Base-by-base conservation (phyloP, 2,888 invertebrate species). In the Beris morrisii region DNA sequence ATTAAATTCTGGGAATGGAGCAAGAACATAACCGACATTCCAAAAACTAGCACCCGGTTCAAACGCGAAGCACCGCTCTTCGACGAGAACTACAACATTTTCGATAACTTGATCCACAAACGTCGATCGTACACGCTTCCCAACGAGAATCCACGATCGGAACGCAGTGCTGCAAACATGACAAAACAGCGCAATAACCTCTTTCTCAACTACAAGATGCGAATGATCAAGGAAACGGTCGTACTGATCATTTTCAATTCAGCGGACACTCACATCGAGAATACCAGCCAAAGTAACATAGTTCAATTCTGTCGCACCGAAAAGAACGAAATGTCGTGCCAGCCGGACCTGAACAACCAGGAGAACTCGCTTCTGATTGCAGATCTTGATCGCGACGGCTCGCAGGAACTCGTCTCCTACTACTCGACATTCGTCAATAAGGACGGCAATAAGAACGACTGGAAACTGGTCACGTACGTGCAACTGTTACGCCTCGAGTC, bases 1-100 rank as follows among this genome's bases (percentile, higher is more conserved):
- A 80, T 92, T 72, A 92, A 92, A 82, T 88, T 91, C 79, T 92
- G 92, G 92, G 88, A 90, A 74, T 92, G 90, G 90, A 84, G 84
- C 70, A 28, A 48, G 12, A 65, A 65, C 30, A 43, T 53, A 73
- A 71, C 68, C 48, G 54, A 64, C 45, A 68, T 72, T 43, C 63
- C 67, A 30, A 65, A 64, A 52, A 48, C 69, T 13, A 54, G 71
- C n/a, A 58, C 56, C 52, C 15, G 58, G 13, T 46, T 69, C 55
- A 65, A 71, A 56, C 38, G 70, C 61, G 73, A 56, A n/a, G 46
- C 44, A 9, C 64, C 48, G 1, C 12, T 44, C n/a, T 32, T 55
- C 38, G 55, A 65, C 13, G 55, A 65, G 22, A 71, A 77, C 53
- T 80, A 77, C 56, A 75, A 78, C 69, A 66, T 71, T 4, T 78